These are phyloP conservation scores for Vulpes vulpes DNA, from an alignment of 2,113 vertebrate species.

Conservation along the genomic window DNA sequence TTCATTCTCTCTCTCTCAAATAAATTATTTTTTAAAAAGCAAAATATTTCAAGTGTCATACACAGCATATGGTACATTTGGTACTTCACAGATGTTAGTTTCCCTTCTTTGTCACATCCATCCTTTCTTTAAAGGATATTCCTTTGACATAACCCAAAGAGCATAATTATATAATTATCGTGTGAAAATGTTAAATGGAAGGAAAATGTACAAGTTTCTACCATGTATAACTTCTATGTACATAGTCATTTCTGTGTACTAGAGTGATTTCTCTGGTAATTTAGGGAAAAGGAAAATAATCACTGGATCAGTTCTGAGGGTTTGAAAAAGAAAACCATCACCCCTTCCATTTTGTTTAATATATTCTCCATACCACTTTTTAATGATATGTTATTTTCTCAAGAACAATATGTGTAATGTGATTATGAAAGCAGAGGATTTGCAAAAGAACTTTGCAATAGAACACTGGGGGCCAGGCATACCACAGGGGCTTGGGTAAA, in stretches of 20 bases:
- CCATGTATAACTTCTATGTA: neutral
- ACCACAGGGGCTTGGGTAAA: neutral
- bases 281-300: slow-evolving; percentile 10
- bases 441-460: neutral
- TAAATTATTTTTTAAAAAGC: neutral
- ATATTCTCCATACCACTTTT: neutral
- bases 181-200: neutral
- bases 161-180: neutral
- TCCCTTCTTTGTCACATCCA: neutral
- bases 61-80: neutral
- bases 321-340: neutral
- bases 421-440: neutral
- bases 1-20: no score
- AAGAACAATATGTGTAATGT: neutral
- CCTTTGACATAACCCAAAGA: slow-evolving; percentile 3
- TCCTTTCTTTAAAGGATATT: neutral
- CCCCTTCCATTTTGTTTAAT: neutral
- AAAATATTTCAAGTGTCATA: neutral
- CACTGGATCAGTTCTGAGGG: neutral
- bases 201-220: neutral
- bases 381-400: neutral
- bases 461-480: neutral
- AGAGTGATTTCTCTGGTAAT: neutral
- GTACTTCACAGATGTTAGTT: neutral
- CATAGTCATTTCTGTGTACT: neutral